Evolutionary conservation across 1,140 invertebrate species (phyloP), one percentile per base, ranked within the genome.

Genomic region (Pogonomyrmex barbatus): DNA sequence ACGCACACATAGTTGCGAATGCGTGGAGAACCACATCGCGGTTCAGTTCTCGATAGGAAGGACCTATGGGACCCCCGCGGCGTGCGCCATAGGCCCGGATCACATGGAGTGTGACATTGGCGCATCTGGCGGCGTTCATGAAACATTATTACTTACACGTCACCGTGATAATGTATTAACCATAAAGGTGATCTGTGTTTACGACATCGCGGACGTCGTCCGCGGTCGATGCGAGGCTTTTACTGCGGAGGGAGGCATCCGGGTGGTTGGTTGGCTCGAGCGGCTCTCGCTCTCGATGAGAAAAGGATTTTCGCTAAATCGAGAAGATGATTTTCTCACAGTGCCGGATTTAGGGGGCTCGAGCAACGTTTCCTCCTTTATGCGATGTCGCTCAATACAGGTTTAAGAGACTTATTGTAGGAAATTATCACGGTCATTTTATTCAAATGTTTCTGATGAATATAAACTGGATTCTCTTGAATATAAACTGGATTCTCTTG

Each of bases 31-130:
- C 67, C 85, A 54, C 33, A 47, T 52, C 52, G 36, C 33, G 56
- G 47, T 90, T 67, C 83, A 50, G 47, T 90, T 67, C 83, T 36
- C 68, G 56, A 83, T 54, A 73, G 68, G 83, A 65, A 77, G 77
- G 73, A 84, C 68, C 60, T 77, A 75, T 67, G 76, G 63, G 77
- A 86, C 89, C 82, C 89, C 79, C 65, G 75, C 73, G 45, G 90
- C n/a, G 67, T 2, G 73, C 84, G 30, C 56, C 77, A 88, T 85
- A 62, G 83, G 10, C 75, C 24, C 77, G 42, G 82, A 85, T 76
- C 78, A 24, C 91, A 82, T 88, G 85, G 86, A 91, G 83, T 92
- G 92, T 93, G 92, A 93, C 93, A 93, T 94, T 92, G 87, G 39
- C 65, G 87, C 93, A 94, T 93, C 93, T 94, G 93, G 60, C 73